Conservation (phyloP, 2,113 vertebrate genomes). For the Rhipidura dahli region DNA sequence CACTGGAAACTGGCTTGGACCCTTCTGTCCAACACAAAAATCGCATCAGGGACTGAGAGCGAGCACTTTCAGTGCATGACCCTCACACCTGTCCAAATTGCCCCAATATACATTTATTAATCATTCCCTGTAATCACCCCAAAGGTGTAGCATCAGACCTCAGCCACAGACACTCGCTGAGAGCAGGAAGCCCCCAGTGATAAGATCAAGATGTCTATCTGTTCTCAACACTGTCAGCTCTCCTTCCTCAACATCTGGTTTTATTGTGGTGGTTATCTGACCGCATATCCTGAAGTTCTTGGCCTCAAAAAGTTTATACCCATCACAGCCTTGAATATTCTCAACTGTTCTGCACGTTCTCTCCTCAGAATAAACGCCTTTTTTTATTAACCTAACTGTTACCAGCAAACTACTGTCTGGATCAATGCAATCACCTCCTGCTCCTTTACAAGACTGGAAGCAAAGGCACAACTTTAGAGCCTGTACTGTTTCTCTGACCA, state of each 20-base stretch:
- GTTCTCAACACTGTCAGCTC: not conserved
- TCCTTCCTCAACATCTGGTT: not conserved
- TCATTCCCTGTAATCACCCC: not conserved
- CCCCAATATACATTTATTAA: not conserved
- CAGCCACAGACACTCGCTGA: not conserved
- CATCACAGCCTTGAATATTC: not conserved
- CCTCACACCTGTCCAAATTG: not conserved
- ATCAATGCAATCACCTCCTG: not conserved
- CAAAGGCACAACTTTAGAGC: not conserved
- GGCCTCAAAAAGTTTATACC: not conserved
- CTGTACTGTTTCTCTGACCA: not conserved
- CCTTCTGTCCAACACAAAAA: not conserved
- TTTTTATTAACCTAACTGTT: not conserved
- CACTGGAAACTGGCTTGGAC: not conserved
- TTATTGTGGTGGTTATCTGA: conserved; percentile 33
- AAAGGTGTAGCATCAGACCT: not conserved
- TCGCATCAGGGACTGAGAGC: not conserved
- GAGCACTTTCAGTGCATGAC: not conserved
- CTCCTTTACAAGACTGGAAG: not conserved
- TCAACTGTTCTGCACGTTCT: not conserved
- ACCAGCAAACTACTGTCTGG: not conserved
- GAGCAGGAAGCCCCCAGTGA: not conserved
- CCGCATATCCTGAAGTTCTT: not conserved
- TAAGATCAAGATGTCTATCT: not conserved
- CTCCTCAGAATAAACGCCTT: not conserved